Evolutionary conservation across 2,888 invertebrate species (phyloP), one percentile per base, ranked within the genome.

Genomic region (Osmoderma eremita): DNA sequence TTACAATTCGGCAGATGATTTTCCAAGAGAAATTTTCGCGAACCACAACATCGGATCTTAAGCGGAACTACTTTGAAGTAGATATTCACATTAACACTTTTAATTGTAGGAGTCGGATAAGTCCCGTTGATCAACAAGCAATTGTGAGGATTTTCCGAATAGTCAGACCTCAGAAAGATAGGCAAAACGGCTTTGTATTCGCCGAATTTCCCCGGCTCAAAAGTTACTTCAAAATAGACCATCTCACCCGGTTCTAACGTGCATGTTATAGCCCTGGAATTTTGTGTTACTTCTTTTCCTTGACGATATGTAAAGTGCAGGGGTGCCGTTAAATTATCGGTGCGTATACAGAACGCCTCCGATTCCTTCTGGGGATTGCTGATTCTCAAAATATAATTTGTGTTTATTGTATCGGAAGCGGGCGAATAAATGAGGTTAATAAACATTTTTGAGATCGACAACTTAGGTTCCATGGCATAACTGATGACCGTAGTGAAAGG

Each of bases 131-230:
- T 6, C n/a, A 24, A 24, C 50, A 51, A 13, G 3, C 13, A 13
- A 24, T 51, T 51, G 15, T 51, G 50, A 3, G 50, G 24, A 13
- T 51, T n/a, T 6, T 15, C 15, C 8, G n/a, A 24, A 15, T 51
- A 1, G 15, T 51, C 50, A 6, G 50, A 51, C 15, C 15, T 24
- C 10, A 51, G 24, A n/a, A 51, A 51, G 15, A 51, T 78, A 3
- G 83, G 81, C 2, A 79, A 69, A 61, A 79, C 74, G 13, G 72
- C 64, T 1, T 49, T 63, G 45, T 74, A 80, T 12, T 67, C 68
- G 12, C 80, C 80, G 12, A 65, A 67, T 12, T 61, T n/a, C 0
- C 18, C 51, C 0, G 81, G 78, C 13, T 69, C 56, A 65, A 81
- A 81, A 24, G 72, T 64, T 1, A 78, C 70, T 10, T 63, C 39